phyloP scores from a whole-genome alignment of 1,140 invertebrate species.

The Drosophila virilis region DNA sequence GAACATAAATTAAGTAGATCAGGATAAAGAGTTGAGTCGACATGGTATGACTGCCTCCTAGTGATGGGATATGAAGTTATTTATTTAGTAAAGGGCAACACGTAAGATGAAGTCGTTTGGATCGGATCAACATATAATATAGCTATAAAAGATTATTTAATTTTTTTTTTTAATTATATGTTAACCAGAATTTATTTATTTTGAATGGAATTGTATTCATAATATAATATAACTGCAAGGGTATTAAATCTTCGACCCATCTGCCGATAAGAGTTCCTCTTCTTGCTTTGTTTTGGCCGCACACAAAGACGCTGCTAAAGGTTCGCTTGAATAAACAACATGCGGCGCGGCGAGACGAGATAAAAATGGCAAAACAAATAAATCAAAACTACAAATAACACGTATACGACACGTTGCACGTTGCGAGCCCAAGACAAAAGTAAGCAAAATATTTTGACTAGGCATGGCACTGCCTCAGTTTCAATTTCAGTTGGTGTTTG shows the following conservation, averaged over 20 bases:
- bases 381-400: constrained; percentile 76
- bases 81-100: too few relatives aligned
- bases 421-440: constrained; percentile 25
- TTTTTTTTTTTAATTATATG: too few relatives aligned
- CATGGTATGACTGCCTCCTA: too few relatives aligned
- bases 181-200: too few relatives aligned
- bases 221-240: neutral
- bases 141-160: too few relatives aligned
- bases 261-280: neutral
- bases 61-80: too few relatives aligned
- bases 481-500: constrained; percentile 40
- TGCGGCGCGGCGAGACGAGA: constrained; percentile 36
- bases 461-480: constrained; percentile 54
- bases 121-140: too few relatives aligned
- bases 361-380: constrained; percentile 71
- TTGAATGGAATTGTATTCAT: too few relatives aligned
- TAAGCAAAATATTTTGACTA: constrained; percentile 36
- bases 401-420: constrained; percentile 66
- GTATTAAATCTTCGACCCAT: constrained; percentile 6
- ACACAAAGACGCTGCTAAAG: constrained; percentile 62
- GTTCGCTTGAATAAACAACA: constrained; percentile 41
- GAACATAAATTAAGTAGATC: neutral
- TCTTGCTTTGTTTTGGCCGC: constrained; percentile 36
- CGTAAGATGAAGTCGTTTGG: too few relatives aligned
- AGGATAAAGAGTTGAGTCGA: neutral